These are phyloP conservation scores for Holothuria leucospilota DNA, from an alignment of 53 echinoderm and acorn worm species.

Conservation along the genomic window DNA sequence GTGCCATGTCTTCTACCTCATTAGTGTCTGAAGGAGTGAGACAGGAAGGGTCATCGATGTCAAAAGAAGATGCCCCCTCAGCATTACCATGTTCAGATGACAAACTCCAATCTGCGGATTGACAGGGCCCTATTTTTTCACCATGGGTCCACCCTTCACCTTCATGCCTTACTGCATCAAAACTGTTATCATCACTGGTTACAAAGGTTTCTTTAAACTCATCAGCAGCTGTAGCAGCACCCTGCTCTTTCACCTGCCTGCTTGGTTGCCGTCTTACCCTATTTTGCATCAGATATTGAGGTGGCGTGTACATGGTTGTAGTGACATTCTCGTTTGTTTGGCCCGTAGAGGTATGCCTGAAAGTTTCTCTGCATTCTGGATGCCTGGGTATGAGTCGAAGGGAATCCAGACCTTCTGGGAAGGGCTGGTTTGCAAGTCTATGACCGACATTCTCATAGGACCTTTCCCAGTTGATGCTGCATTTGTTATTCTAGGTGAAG, in stretches of 20 bases:
- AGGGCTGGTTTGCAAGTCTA: constrained; percentile 83
- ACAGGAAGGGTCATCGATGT: no score
- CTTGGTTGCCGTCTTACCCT: background rate
- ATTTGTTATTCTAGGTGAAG: background rate
- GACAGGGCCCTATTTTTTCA: background rate
- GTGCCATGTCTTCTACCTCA: no score
- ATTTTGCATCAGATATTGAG: constrained; percentile 27
- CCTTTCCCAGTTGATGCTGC: background rate
- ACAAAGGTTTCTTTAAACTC: background rate
- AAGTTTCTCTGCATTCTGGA: constrained; percentile 33
- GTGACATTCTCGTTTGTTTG: background rate
- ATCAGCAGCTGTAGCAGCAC: no score
- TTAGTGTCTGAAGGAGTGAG: no score
- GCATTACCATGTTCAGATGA: no score
- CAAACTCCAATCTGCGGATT: no score
- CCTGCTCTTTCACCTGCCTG: no score
- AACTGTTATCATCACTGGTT: background rate
- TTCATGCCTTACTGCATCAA: background rate
- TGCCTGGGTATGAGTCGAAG: constrained; percentile 57
- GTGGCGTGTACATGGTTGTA: constrained; percentile 23
- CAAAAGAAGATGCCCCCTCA: no score
- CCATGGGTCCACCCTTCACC: background rate
- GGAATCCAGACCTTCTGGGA: constrained; percentile 70
- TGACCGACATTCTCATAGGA: constrained; percentile 79
- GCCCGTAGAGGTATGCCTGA: background rate